phyloP scores from a whole-genome alignment of 2,797 vertebrate species.

The Protosalanx chinensis region DNA sequence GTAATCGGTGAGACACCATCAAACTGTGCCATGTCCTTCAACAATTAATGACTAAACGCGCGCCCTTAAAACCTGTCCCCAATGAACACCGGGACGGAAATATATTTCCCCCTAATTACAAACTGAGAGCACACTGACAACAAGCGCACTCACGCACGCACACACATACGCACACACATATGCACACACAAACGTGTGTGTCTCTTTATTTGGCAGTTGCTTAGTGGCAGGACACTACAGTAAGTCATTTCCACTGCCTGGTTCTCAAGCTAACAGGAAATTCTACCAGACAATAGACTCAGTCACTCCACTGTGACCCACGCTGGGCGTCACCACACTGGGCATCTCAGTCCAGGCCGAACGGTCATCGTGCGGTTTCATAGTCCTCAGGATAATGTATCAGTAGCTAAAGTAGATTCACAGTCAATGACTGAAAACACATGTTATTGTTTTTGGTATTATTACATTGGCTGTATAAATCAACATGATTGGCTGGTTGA shows the following conservation, averaged over 20 bases:
- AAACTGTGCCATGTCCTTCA: conserved; percentile 23
- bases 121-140: conserved; percentile 15
- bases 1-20: conserved; percentile 20
- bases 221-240: no score
- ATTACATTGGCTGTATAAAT: no score
- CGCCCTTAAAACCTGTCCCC: background rate
- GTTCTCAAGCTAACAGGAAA: conserved; percentile 38
- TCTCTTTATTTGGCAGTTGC: conserved; percentile 1
- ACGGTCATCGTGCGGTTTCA: conserved; percentile 34
- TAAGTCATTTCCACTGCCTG: conserved; percentile 33
- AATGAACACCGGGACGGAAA: background rate
- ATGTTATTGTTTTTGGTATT: no score
- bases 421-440: no score
- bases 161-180: no score
- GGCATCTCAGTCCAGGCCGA: background rate
- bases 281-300: conserved; percentile 33
- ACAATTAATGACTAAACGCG: conserved; percentile 26
- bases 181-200: conserved; percentile 8
- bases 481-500: no score
- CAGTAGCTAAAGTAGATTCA: no score
- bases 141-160: conserved; percentile 26
- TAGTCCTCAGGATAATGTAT: no score
- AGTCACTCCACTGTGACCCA: conserved; percentile 18
- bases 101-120: background rate
- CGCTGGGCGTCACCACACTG: background rate